These are phyloP conservation scores for Willowsia nigromaculata DNA, from an alignment of 2,888 invertebrate genomes.

Conservation along the genomic window DNA sequence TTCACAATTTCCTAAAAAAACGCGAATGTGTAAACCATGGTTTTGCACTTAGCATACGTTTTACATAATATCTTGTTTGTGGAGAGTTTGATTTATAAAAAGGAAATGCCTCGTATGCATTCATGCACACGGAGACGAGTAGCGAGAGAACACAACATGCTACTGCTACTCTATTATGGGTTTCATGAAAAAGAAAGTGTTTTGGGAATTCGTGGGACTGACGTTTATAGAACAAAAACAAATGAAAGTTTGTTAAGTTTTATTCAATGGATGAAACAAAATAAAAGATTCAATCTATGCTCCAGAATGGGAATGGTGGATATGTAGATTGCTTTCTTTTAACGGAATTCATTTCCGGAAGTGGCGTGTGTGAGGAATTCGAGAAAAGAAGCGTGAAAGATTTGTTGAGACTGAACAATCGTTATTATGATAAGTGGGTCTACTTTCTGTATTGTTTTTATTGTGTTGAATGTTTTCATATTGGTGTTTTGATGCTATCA, in stretches of 20 bases:
- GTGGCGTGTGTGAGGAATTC: background rate
- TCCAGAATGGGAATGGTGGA: background rate
- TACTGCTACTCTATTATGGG: background rate
- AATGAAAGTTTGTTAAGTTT: background rate
- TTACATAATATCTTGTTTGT: background rate
- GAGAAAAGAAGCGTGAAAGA: background rate
- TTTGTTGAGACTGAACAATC: constrained; percentile 38
- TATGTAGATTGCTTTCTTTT: background rate
- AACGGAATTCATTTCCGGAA: constrained; percentile 2
- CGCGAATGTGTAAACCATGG: background rate
- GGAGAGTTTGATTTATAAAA: background rate
- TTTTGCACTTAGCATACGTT: background rate
- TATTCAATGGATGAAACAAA: background rate
- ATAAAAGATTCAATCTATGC: background rate
- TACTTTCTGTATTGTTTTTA: constrained; percentile 5
- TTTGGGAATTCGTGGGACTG: background rate
- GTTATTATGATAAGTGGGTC: constrained; percentile 11
- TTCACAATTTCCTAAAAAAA: background rate
- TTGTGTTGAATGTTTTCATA: constrained; percentile 13
- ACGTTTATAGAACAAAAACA: background rate
- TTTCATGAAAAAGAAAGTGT: background rate
- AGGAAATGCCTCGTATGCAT: background rate
- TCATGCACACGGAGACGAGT: background rate
- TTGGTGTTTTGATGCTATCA: constrained; percentile 24
- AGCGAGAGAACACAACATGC: background rate